Conservation (phyloP, 2,888 invertebrate genomes). For the Volucella bombylans region DNA sequence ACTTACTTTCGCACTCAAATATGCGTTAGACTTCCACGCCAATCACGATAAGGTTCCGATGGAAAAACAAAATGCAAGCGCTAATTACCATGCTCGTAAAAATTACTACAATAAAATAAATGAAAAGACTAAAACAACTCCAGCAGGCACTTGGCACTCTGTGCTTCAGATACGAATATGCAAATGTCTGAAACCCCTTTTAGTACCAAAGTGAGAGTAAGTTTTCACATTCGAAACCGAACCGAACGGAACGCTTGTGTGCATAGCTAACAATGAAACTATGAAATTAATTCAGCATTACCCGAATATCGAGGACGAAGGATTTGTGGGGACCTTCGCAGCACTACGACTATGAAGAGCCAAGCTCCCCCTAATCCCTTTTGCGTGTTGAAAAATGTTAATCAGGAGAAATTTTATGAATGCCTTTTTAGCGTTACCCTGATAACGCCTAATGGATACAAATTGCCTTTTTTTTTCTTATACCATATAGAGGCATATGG, state of each 20-base stretch:
- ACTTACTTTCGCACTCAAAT: conserved; percentile 67
- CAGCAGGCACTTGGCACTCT: conserved; percentile 55
- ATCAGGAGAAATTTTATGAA: conserved; percentile 73
- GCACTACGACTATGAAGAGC: background rate
- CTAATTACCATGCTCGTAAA: conserved; percentile 74
- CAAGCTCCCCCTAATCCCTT: conserved; percentile 68
- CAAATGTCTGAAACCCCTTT: conserved; percentile 52
- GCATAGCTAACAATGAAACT: conserved; percentile 69
- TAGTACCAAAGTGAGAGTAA: conserved; percentile 51
- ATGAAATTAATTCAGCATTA: conserved; percentile 67
- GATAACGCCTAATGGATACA: conserved; percentile 73
- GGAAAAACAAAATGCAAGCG: conserved; percentile 68
- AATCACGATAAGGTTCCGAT: conserved; percentile 64
- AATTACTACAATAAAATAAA: conserved; percentile 64
- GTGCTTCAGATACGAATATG: conserved; percentile 57
- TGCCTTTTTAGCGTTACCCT: conserved; percentile 73
- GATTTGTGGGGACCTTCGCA: conserved; percentile 29
- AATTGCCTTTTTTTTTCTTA: conserved; percentile 57
- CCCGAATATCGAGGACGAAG: conserved; percentile 14
- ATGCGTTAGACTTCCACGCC: conserved; percentile 72
- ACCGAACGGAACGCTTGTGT: conserved; percentile 58
- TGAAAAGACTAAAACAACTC: conserved; percentile 46
- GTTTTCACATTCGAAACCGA: conserved; percentile 55
- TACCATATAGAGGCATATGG: conserved; percentile 9
- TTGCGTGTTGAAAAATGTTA: conserved; percentile 73